Percentiles rank a stretch among this genome's conserved stretches.
These are phyloP conservation scores for Scelioninae gen. 1 DNA, from an alignment of 2,888 invertebrate genomes.

Conservation along the genomic window DNA sequence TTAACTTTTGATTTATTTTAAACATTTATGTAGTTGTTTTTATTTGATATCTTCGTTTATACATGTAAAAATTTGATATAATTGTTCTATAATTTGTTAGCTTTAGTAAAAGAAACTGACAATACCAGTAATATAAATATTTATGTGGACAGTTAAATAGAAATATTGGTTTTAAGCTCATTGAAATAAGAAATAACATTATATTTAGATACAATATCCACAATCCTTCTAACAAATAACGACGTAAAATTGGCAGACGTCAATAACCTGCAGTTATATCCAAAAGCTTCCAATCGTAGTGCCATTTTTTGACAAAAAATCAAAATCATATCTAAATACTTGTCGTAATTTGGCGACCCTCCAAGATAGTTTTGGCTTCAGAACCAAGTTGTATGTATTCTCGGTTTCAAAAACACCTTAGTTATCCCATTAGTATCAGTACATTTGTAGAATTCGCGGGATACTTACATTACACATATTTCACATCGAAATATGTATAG, in stretches of 20 bases:
- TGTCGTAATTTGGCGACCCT: slow-evolving; percentile 51
- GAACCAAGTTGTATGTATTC: slow-evolving; percentile 21
- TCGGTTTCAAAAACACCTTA: slow-evolving; percentile 50
- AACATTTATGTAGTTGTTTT: too few species aligned
- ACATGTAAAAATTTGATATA: too few species aligned
- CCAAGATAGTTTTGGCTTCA: slow-evolving; percentile 50
- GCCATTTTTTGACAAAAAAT: slow-evolving; percentile 30
- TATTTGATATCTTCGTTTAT: too few species aligned
- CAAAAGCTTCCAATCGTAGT: slow-evolving; percentile 3
- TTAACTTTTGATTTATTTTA: too few species aligned
- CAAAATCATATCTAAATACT: slow-evolving; percentile 56
- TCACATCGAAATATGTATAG: neutral
- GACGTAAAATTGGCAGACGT: slow-evolving; percentile 30
- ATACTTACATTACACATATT: slow-evolving; percentile 23
- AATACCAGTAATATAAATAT: too few species aligned
- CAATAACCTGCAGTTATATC: slow-evolving; percentile 32
- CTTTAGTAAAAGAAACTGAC: too few species aligned
- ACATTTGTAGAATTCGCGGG: slow-evolving; percentile 38
- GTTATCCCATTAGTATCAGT: slow-evolving; percentile 57
- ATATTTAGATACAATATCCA: too few species aligned
- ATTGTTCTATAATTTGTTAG: too few species aligned
- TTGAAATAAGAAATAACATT: too few species aligned
- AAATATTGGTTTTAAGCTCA: too few species aligned
- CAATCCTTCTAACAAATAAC: slow-evolving; percentile 11
- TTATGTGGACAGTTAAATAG: too few species aligned